Percentiles rank a stretch among this genome's conserved stretches.
These are phyloP conservation scores for Bimastos eiseni DNA, from an alignment of 2,888 invertebrate species.

Conservation along the genomic window DNA sequence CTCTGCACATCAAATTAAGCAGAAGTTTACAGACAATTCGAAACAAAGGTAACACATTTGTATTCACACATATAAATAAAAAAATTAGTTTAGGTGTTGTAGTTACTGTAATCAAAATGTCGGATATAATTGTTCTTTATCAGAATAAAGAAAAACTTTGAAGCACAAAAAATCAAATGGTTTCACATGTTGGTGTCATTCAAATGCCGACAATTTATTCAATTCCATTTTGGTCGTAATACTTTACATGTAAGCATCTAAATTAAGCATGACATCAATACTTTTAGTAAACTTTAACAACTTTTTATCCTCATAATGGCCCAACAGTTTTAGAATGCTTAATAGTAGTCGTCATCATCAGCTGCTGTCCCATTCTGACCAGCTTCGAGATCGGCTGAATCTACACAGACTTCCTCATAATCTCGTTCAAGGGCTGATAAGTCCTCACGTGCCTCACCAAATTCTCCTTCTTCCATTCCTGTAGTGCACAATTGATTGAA, in stretches of 20 bases:
- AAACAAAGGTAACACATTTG: background rate
- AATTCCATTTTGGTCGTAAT: background rate
- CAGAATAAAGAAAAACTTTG: background rate
- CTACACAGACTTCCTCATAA: slow-evolving; percentile 8
- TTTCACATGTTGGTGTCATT: background rate
- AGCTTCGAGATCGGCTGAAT: background rate
- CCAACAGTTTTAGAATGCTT: background rate
- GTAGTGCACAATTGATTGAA: background rate
- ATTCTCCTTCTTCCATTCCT: slow-evolving; percentile 23
- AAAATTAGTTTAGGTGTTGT: background rate
- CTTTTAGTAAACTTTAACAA: background rate
- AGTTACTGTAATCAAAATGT: background rate
- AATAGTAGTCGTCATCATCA: slow-evolving; percentile 9
- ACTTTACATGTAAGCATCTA: background rate
- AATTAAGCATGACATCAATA: background rate
- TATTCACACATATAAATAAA: background rate
- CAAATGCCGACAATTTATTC: background rate
- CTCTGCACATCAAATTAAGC: background rate
- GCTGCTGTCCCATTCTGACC: slow-evolving; percentile 18
- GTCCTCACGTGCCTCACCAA: slow-evolving; percentile 16
- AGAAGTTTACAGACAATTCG: background rate
- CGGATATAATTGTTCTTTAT: background rate
- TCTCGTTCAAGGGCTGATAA: slow-evolving; percentile 7
- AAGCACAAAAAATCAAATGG: background rate
- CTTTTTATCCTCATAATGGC: background rate